Base-by-base conservation (phyloP, 2,888 invertebrate species). In the Mythimna impura region DNA sequence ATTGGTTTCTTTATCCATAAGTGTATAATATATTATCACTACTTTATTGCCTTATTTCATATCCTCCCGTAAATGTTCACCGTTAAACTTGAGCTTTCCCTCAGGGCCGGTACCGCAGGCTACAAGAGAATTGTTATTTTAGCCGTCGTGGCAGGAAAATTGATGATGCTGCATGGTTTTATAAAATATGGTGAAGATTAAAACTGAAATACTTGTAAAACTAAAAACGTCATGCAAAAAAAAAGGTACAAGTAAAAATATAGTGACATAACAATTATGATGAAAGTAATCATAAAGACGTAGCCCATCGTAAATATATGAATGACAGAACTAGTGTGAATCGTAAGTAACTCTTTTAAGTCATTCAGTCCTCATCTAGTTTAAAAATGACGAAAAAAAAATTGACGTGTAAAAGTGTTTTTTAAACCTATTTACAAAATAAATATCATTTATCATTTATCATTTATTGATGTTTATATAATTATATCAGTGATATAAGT, bases 1-100 rank as follows among this genome's bases (percentile, higher is more conserved):
- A 70, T 54, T 61, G 43, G 71, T 52, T 47, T n/a, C 30, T 20
- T 12, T 34, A 0, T 47, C 34, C 61, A 30, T 20, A 71, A 20
- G 47, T 36, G 62, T 34, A 50, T 50, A 66, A 76, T 58, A 54
- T 40, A 74, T 73, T 63, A 80, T 80, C 36, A 47, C n/a, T 47
- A 36, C 62, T 54, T 66, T 58, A 54, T 75, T 74, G 62, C 58
- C 63, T 66, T 63, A 80, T 74, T 58, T 63, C 54, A 64, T 64
- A 64, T 67, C 36, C 30, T 20, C n/a, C 14, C 58, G 66, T 50
- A 74, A 74, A 66, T 22, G 47, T 66, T 71, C 66, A 58, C n/a
- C 40, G 77, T 66, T 81, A 63, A 73, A 81, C 78, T 71, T 7
- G 71, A 81, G 66, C 58, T 60, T 25, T 81, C 77, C 70, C 71